Conservation (phyloP, 2,888 invertebrate genomes). For the Oithona nana region DNA sequence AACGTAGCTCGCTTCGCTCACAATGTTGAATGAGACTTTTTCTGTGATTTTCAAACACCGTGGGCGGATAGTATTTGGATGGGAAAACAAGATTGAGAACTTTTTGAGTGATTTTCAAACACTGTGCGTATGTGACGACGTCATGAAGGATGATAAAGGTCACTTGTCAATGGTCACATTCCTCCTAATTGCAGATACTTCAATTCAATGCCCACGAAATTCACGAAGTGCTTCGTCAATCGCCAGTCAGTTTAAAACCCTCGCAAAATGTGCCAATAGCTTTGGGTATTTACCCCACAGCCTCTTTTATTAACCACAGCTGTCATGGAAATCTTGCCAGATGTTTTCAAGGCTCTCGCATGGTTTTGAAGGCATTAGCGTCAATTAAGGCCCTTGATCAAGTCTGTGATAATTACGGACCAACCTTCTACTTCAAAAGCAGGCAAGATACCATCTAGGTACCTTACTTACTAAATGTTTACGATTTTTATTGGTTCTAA, state of each 20-base stretch:
- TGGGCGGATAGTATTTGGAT: too few relatives aligned
- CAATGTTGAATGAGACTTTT: too few relatives aligned
- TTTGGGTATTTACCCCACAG: constrained; percentile 10
- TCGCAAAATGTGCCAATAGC: constrained; percentile 4
- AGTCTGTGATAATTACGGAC: constrained; percentile 67
- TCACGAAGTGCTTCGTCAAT: constrained; percentile 42
- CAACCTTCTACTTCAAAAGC: constrained; percentile 42
- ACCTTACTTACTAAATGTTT: too few relatives aligned
- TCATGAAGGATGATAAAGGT: too few relatives aligned
- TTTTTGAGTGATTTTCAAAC: too few relatives aligned
- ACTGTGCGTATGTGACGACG: too few relatives aligned
- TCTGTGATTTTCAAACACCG: too few relatives aligned
- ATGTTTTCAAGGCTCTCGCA: constrained; percentile 49
- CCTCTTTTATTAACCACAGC: constrained; percentile 47
- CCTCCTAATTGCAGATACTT: constrained; percentile 26
- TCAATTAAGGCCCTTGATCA: constrained; percentile 43
- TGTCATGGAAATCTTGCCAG: constrained; percentile 58
- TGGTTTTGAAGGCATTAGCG: constrained; percentile 46
- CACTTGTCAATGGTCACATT: too few relatives aligned
- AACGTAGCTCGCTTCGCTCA: too few relatives aligned
- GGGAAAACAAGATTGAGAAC: too few relatives aligned
- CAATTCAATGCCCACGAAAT: constrained; percentile 74
- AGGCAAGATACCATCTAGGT: too few relatives aligned
- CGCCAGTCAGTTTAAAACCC: background rate
- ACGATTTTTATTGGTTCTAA: too few relatives aligned